phyloP scores from a whole-genome alignment of 2,113 vertebrate genomes.

The Pluvialis apricaria region DNA sequence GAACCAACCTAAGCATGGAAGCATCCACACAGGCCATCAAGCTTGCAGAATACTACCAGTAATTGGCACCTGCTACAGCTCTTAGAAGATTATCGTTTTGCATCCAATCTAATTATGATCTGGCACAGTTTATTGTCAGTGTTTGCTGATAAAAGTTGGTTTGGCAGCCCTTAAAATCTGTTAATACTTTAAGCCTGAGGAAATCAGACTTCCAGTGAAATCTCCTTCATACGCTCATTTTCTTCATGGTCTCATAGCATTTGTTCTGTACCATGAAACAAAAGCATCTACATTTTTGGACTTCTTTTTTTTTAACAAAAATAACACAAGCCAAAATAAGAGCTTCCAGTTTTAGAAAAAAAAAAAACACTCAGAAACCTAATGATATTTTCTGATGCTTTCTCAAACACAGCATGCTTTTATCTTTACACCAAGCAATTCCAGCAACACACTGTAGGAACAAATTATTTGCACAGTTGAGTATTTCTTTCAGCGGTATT shows the following conservation, averaged over 20 bases:
- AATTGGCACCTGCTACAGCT: not conserved
- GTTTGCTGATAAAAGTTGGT: not conserved
- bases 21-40: not conserved
- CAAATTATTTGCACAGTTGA: not conserved
- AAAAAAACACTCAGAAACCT: not conserved
- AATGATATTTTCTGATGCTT: not conserved
- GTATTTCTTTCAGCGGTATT: not conserved
- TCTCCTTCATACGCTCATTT: not conserved
- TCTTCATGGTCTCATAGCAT: not conserved
- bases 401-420: not conserved
- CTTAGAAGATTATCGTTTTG: not conserved
- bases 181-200: not conserved
- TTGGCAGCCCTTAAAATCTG: not conserved
- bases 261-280: not conserved
- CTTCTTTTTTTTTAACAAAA: not conserved
- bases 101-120: not conserved
- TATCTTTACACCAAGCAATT: not conserved
- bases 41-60: not conserved
- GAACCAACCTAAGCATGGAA: not conserved
- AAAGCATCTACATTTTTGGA: fast-evolving
- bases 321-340: not conserved
- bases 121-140: not conserved
- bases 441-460: not conserved
- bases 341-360: not conserved
- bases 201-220: not conserved